These are phyloP conservation scores for Ramphastos sulfuratus DNA, from an alignment of 2,113 vertebrate species.

Conservation along the genomic window DNA sequence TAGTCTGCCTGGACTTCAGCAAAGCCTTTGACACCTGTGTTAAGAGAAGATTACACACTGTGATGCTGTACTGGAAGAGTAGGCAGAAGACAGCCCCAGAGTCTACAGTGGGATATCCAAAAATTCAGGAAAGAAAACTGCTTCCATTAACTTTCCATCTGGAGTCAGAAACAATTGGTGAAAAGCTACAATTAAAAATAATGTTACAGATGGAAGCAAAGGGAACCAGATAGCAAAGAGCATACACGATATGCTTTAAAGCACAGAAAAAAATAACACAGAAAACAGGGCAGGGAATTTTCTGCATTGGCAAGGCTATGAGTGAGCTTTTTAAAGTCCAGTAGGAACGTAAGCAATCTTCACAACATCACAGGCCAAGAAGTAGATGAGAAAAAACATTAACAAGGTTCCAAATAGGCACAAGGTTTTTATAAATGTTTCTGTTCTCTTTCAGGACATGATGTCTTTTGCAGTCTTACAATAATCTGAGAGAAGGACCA, in stretches of 20 bases:
- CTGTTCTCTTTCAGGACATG: neutral
- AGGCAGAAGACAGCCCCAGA: neutral
- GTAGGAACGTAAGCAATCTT: neutral
- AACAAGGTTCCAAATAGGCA: neutral
- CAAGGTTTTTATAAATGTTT: neutral
- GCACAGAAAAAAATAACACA: neutral
- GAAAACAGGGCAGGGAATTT: neutral
- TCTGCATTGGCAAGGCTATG: neutral
- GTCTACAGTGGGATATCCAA: neutral
- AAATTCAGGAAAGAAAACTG: neutral
- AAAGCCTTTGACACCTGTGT: neutral
- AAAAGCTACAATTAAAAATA: neutral
- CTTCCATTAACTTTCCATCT: neutral
- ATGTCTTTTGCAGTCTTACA: neutral
- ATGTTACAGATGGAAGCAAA: neutral
- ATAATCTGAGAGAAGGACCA: neutral
- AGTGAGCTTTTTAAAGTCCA: neutral
- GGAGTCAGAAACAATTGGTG: neutral
- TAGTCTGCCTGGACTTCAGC: no score
- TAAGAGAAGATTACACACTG: neutral
- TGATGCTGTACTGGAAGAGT: neutral
- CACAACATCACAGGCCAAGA: neutral
- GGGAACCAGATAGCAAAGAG: neutral
- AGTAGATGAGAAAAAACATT: slow-evolving; percentile 17
- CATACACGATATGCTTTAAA: neutral